phyloP scores from a whole-genome alignment of 2,113 vertebrate species.

The Patagioenas fasciata region DNA sequence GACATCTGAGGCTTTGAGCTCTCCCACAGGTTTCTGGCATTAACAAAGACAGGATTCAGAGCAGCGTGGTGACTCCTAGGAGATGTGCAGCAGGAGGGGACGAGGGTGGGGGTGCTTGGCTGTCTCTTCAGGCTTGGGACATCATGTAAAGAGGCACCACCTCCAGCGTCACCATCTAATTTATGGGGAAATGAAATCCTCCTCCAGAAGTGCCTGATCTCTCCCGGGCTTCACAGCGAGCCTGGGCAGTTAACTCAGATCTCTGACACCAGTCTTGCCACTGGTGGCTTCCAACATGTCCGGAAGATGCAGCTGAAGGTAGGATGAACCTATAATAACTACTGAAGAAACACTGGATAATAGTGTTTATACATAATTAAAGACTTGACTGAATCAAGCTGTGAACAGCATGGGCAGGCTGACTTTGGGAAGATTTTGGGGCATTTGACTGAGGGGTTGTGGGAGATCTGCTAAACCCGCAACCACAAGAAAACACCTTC shows the following conservation, averaged over 20 bases:
- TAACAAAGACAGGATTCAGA: neutral
- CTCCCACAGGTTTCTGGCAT: neutral
- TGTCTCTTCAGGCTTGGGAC: neutral
- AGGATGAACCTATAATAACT: neutral
- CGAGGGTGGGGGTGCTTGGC: neutral
- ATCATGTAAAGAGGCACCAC: neutral
- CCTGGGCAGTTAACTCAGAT: neutral
- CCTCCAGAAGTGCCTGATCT: neutral
- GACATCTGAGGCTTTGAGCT: neutral
- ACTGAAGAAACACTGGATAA: neutral
- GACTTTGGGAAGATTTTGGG: neutral
- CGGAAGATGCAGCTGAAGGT: neutral
- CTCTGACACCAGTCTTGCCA: neutral
- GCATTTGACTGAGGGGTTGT: neutral
- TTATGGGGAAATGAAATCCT: neutral
- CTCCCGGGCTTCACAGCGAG: neutral
- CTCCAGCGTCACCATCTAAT: neutral
- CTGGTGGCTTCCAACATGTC: neutral
- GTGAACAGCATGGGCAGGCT: neutral
- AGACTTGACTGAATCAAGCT: neutral
- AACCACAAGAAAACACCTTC: neutral
- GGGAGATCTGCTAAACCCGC: neutral
- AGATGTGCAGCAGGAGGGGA: neutral
- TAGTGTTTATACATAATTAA: neutral
- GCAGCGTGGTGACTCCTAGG: accelerated